Conservation (phyloP, 2,888 invertebrate species). For the Lydus trimaculatus region DNA sequence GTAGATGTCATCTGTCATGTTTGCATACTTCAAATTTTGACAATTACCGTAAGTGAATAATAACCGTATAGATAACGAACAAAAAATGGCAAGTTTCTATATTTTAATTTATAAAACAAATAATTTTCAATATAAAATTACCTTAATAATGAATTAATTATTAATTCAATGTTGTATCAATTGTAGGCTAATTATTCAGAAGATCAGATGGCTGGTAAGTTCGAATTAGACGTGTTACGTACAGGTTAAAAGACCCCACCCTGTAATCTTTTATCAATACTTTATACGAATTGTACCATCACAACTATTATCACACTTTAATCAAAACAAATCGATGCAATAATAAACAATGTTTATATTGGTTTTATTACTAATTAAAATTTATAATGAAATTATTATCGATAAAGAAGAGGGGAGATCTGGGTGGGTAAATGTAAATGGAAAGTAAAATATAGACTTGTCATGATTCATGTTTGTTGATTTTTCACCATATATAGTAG, state of each 20-base stretch:
- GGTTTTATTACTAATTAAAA: slow-evolving; percentile 5
- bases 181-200: slow-evolving; percentile 86
- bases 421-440: neutral
- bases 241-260: slow-evolving; percentile 55
- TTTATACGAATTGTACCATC: slow-evolving; percentile 46
- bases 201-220: slow-evolving; percentile 93
- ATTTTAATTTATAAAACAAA: neutral
- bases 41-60: neutral
- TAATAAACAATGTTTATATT: neutral
- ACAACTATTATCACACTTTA: slow-evolving; percentile 32
- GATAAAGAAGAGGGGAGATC: neutral
- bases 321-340: slow-evolving; percentile 11
- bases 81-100: neutral
- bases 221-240: slow-evolving; percentile 41
- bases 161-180: slow-evolving; percentile 46
- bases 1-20: neutral
- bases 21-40: neutral
- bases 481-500: slow-evolving; percentile 67
- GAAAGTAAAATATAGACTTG: slow-evolving; percentile 12
- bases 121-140: neutral
- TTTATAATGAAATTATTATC: neutral
- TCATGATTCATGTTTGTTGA: slow-evolving; percentile 56
- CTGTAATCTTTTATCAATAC: slow-evolving; percentile 46
- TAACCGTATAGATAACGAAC: neutral
- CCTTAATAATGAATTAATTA: neutral